Evolutionary conservation across 2,888 invertebrate genomes (phyloP).

Genomic region (Drosophila formosana): DNA sequence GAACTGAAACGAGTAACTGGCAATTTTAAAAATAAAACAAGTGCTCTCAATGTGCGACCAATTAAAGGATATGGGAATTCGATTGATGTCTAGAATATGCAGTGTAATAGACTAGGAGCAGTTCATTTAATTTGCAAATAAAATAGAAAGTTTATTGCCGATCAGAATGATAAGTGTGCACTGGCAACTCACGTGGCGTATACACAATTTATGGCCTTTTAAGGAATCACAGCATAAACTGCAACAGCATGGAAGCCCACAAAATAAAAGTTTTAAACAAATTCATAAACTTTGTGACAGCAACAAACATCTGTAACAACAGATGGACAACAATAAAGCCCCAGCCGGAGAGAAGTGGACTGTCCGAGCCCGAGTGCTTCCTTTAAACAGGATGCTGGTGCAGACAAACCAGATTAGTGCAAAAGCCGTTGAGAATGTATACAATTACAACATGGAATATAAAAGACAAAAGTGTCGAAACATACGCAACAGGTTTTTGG

Average conservation of each 20-base stretch:
- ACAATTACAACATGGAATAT: constrained; percentile 22
- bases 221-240: constrained; percentile 3
- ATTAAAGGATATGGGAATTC: neutral
- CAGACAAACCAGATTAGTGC: constrained; percentile 26
- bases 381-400: constrained; percentile 11
- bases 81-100: neutral
- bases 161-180: constrained; percentile 2
- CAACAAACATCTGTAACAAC: neutral
- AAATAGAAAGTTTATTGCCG: neutral
- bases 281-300: constrained; percentile 25
- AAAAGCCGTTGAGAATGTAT: constrained; percentile 26
- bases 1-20: neutral
- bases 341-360: neutral
- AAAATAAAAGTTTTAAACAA: constrained; percentile 10
- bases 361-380: constrained; percentile 3
- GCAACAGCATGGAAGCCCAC: constrained; percentile 4
- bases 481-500: constrained; percentile 32
- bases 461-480: constrained; percentile 25
- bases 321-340: constrained; percentile 25
- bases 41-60: neutral
- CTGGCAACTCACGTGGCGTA: constrained; percentile 14
- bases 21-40: neutral
- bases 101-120: neutral
- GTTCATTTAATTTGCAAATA: constrained; percentile 1
- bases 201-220: constrained; percentile 26